A percentile compares a stretch with the other conserved stretches of the same genome.
Conservation (phyloP, 2,797 vertebrate species). For the Liparis tanakae region DNA sequence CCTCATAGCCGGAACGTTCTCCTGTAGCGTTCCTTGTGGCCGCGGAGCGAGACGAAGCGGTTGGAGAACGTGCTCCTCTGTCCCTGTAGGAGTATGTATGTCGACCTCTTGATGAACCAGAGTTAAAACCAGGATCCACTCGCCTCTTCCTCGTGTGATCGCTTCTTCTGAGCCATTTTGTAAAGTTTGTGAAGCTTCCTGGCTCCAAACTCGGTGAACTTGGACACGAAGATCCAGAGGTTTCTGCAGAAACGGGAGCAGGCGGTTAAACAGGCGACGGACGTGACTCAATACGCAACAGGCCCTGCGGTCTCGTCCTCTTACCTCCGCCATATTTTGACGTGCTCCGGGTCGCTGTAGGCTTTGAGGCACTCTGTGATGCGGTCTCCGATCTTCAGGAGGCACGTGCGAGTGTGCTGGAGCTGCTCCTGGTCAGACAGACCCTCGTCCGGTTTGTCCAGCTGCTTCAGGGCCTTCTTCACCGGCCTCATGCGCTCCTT, state of each 20-base stretch:
- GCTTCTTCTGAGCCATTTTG: conserved; percentile 99
- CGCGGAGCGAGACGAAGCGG: too few species aligned
- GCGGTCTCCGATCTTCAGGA: conserved; percentile 97
- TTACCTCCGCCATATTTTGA: conserved; percentile 95
- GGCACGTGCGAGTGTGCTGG: conserved; percentile 95
- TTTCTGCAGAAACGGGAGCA: conserved; percentile 83
- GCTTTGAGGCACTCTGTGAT: conserved; percentile 98
- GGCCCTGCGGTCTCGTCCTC: neutral
- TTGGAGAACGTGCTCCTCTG: too few species aligned
- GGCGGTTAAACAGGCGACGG: neutral
- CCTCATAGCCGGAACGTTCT: too few species aligned
- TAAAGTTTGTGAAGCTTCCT: conserved; percentile 98
- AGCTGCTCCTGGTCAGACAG: conserved; percentile 95
- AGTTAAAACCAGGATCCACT: conserved; percentile 3
- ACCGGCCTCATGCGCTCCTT: conserved; percentile 99
- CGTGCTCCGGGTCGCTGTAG: conserved; percentile 94
- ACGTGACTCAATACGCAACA: neutral
- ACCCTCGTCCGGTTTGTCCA: conserved; percentile 97
- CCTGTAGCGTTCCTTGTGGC: too few species aligned
- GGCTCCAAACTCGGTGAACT: conserved; percentile 99
- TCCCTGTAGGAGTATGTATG: too few species aligned
- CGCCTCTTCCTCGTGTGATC: conserved; percentile 94
- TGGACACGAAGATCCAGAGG: conserved; percentile 99
- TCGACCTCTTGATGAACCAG: neutral
- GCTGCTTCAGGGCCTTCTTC: conserved; percentile 98